Evolutionary conservation across 2,797 vertebrate genomes (phyloP).

Genomic region (Arrhamphus sclerolepis): DNA sequence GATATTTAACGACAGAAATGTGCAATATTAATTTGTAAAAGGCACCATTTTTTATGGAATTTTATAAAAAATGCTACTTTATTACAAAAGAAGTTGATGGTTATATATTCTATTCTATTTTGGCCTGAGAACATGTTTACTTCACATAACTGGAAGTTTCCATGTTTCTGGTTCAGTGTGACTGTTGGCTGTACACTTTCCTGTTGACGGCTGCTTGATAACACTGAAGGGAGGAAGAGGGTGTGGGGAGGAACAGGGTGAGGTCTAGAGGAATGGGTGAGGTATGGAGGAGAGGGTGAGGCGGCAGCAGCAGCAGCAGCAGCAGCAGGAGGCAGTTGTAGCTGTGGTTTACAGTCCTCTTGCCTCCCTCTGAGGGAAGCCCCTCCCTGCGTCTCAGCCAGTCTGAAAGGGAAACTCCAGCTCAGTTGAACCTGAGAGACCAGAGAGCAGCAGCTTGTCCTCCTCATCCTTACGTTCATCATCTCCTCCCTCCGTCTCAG

Average conservation of each 20-base stretch:
- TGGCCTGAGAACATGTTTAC: too few relatives aligned
- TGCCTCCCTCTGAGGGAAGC: conserved; percentile 23
- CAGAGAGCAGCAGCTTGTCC: conserved; percentile 32
- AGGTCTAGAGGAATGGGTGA: background rate
- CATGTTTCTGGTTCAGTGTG: too few relatives aligned
- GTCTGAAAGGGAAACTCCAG: conserved; percentile 42
- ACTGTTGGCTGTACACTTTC: conserved; percentile 28
- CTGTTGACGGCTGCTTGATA: conserved; percentile 22
- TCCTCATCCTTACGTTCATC: background rate
- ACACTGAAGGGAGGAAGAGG: conserved; percentile 10
- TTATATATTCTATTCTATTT: too few relatives aligned
- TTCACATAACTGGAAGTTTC: too few relatives aligned
- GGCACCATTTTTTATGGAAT: too few relatives aligned
- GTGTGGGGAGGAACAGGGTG: conserved; percentile 10
- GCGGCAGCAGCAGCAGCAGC: too few relatives aligned
- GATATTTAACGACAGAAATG: too few relatives aligned
- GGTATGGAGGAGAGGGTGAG: background rate
- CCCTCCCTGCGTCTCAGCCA: conserved; percentile 58
- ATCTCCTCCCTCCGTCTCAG: background rate
- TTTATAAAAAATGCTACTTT: too few relatives aligned
- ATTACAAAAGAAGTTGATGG: too few relatives aligned
- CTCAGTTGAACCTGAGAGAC: conserved; percentile 47
- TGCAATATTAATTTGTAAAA: conserved; percentile 23
- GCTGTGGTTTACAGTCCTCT: conserved; percentile 5
- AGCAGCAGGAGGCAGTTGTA: background rate